Percentiles rank a stretch among this genome's conserved stretches.
These are phyloP conservation scores for Caenorhabditis doughertyi DNA, from an alignment of 2,888 invertebrate genomes.

Conservation along the genomic window DNA sequence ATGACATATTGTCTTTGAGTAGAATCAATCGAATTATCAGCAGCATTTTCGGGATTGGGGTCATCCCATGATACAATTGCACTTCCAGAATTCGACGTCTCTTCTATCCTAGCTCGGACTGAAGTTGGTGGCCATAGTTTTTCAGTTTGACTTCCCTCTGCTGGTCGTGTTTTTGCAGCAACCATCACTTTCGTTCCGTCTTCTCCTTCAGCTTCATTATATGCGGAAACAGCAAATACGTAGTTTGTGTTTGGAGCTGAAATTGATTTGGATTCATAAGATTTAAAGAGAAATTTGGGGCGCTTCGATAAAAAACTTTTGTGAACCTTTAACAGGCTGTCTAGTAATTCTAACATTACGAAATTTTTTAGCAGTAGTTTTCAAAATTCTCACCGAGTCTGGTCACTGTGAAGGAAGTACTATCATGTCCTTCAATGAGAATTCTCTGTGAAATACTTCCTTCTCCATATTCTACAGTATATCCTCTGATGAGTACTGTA, in stretches of 20 bases:
- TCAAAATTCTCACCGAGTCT: constrained; percentile 75
- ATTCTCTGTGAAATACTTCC: constrained; percentile 77
- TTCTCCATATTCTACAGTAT: constrained; percentile 81
- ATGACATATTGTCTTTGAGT: constrained; percentile 76
- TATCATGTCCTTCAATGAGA: constrained; percentile 80
- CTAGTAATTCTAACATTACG: too few relatives aligned
- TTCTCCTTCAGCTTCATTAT: constrained; percentile 82
- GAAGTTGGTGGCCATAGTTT: constrained; percentile 75
- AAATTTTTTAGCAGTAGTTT: too few relatives aligned
- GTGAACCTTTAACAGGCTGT: background rate
- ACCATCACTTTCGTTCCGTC: constrained; percentile 78
- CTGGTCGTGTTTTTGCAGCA: constrained; percentile 68
- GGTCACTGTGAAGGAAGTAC: constrained; percentile 77
- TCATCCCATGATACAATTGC: constrained; percentile 78
- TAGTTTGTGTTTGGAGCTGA: constrained; percentile 77
- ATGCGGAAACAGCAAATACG: constrained; percentile 80
- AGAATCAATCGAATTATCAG: constrained; percentile 66
- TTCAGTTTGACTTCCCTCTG: constrained; percentile 48
- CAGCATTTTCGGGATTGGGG: constrained; percentile 71
- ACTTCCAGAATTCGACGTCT: constrained; percentile 29
- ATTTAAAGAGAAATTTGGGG: too few relatives aligned
- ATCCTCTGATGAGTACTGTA: constrained; percentile 79
- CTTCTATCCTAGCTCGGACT: constrained; percentile 67
- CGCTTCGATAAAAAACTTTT: too few relatives aligned
- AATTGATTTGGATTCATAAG: constrained; percentile 7